Percentiles rank a stretch among this genome's conserved stretches.
Evolutionary conservation across 2,797 vertebrate species (phyloP).

Genomic region (Pantherophis vulpinus): DNA sequence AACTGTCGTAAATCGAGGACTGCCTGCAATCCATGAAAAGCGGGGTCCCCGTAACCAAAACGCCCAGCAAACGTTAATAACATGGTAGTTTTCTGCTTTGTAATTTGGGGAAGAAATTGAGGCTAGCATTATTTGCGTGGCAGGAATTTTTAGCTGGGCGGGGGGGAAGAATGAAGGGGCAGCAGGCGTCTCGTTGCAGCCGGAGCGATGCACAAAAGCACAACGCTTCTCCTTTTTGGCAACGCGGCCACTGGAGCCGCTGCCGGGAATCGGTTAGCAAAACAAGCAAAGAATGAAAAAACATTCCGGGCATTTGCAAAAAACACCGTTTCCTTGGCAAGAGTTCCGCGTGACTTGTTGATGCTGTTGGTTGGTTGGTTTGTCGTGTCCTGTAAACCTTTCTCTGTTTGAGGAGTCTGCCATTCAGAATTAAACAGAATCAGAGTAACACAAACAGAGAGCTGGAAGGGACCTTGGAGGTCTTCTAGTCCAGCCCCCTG

Average conservation of each 20-base stretch:
- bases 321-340: not conserved
- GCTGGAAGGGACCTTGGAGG: too few species aligned
- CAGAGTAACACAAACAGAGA: too few species aligned
- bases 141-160: slow-evolving; percentile 41
- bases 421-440: not conserved
- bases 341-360: not conserved
- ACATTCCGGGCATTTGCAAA: not conserved
- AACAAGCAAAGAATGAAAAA: slow-evolving; percentile 6
- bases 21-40: not conserved
- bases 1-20: too few species aligned
- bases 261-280: slow-evolving; percentile 62
- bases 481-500: too few species aligned
- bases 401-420: not conserved
- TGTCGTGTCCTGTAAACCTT: not conserved
- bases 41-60: slow-evolving; percentile 44
- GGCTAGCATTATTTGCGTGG: slow-evolving; percentile 62
- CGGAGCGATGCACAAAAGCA: slow-evolving; percentile 70
- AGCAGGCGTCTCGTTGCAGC: slow-evolving; percentile 66
- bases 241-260: slow-evolving; percentile 64
- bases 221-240: slow-evolving; percentile 71
- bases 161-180: slow-evolving; percentile 67
- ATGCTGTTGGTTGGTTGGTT: not conserved
- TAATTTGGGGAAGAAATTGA: slow-evolving; percentile 62
- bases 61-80: slow-evolving; percentile 70
- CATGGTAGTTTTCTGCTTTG: slow-evolving; percentile 20